Conservation (phyloP, 2,113 vertebrate genomes). For the Sporophila hypoxantha region DNA sequence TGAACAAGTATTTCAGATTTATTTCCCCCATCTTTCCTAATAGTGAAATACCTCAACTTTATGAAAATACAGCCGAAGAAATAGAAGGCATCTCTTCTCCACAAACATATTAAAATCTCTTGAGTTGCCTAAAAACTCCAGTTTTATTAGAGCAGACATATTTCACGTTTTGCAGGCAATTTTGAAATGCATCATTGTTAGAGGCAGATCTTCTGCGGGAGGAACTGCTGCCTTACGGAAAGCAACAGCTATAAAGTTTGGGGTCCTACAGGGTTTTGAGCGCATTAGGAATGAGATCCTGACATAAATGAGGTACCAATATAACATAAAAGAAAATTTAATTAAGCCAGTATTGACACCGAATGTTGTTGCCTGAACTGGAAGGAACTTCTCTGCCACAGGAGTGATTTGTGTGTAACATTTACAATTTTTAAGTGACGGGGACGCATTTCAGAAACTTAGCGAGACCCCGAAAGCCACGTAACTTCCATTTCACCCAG, state of each 20-base stretch:
- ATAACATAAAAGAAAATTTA: slow-evolving; percentile 36
- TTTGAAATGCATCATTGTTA: slow-evolving; percentile 28
- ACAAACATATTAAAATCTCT: slow-evolving; percentile 30
- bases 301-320: slow-evolving; percentile 30
- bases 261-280: slow-evolving; percentile 47
- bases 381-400: neutral
- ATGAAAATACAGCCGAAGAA: slow-evolving; percentile 43
- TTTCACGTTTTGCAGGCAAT: slow-evolving; percentile 33
- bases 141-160: slow-evolving; percentile 14
- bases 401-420: neutral
- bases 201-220: slow-evolving; percentile 24
- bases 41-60: slow-evolving; percentile 54
- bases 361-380: neutral
- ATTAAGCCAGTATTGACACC: slow-evolving; percentile 23
- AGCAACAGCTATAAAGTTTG: slow-evolving; percentile 53
- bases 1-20: slow-evolving; percentile 48
- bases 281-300: slow-evolving; percentile 8
- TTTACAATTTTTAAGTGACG: neutral
- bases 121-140: slow-evolving; percentile 22
- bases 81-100: slow-evolving; percentile 22
- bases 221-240: slow-evolving; percentile 34
- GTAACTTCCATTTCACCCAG: neutral
- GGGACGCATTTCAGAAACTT: neutral
- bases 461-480: slow-evolving; percentile 22
- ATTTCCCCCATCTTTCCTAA: slow-evolving; percentile 47